phyloP scores from a whole-genome alignment of 2,888 invertebrate species.

The Cecidostiba fungosa region DNA sequence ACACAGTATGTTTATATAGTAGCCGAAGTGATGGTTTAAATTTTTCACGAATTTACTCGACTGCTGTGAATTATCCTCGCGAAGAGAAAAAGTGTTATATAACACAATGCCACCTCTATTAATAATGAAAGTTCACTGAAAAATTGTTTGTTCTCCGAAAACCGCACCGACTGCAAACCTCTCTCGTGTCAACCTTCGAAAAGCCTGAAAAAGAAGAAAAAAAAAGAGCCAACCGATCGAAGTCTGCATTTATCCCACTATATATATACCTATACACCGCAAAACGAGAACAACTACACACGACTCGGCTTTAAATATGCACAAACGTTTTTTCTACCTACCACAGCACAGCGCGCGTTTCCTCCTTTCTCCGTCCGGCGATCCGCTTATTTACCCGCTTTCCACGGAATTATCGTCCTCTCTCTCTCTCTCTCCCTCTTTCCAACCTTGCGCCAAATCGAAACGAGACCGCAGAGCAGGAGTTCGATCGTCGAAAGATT shows the following conservation, averaged over 20 bases:
- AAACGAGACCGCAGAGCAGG: conserved; percentile 50
- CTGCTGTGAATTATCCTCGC: not conserved
- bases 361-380: conserved; percentile 23
- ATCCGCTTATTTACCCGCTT: conserved; percentile 30
- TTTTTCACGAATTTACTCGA: not conserved
- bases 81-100: not conserved
- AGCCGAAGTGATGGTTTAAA: not conserved
- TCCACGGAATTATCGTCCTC: conserved; percentile 20
- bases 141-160: no score
- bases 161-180: no score
- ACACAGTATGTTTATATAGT: no score
- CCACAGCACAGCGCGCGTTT: not conserved
- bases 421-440: conserved; percentile 26
- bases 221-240: conserved; percentile 15
- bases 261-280: not conserved
- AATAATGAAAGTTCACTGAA: no score
- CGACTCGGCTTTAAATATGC: conserved; percentile 42
- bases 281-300: conserved; percentile 35
- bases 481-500: conserved; percentile 34
- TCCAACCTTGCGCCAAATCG: conserved; percentile 57
- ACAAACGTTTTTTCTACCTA: conserved; percentile 34
- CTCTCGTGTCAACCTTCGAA: no score
- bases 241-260: conserved; percentile 6
- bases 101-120: no score
- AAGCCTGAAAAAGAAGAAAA: not conserved